Evolutionary conservation across 2,888 invertebrate genomes (phyloP), one percentile per base, ranked within the genome.

Genomic region (Myopa testacea): DNA sequence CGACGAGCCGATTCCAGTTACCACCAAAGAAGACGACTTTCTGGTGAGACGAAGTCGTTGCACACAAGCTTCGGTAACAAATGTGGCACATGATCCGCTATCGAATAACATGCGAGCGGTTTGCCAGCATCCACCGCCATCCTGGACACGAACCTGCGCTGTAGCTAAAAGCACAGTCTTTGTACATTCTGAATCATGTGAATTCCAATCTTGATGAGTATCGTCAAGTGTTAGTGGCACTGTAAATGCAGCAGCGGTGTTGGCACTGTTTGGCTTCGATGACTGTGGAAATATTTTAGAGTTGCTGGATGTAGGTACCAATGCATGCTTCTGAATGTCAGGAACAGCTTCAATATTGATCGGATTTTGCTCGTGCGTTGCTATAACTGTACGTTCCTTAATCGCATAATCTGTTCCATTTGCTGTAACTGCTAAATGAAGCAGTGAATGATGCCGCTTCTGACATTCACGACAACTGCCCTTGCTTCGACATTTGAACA

Each of bases 1-100:
- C 14, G 52, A 14, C 8, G 52, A 52, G 14, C 26, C 52, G 14
- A 52, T 52, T 12, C 52, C 52, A 52, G 52, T 52, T 1, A 52
- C 10, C 8, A 8, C 8, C 10, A 52, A 1, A 8, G 52, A 67
- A 16, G 68, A 67, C 34, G 38, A 40, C 8, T 67, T 67, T 67
- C 68, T 67, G 16, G 68, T 7, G 6, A 67, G 38, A 14, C 70
- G 40, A n/a, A 70, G 70, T 5, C 70, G 70, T 70, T 52, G 70
- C 16, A 50, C 19, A 50, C 70, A 50, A 14, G 70, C 52, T 34
- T 70, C 70, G 10, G 55, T 70, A 16, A 70, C 50, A 50, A 70
- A 34, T 4, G 70, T 26, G 12, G 52, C 55, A 19, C 50, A 52
- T 34, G 70, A 70, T 10, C 68, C 68, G 19, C 14, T 38, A 34